Evolutionary conservation across 2,113 vertebrate genomes (phyloP).

Genomic region (Bolborhynchus lineola): DNA sequence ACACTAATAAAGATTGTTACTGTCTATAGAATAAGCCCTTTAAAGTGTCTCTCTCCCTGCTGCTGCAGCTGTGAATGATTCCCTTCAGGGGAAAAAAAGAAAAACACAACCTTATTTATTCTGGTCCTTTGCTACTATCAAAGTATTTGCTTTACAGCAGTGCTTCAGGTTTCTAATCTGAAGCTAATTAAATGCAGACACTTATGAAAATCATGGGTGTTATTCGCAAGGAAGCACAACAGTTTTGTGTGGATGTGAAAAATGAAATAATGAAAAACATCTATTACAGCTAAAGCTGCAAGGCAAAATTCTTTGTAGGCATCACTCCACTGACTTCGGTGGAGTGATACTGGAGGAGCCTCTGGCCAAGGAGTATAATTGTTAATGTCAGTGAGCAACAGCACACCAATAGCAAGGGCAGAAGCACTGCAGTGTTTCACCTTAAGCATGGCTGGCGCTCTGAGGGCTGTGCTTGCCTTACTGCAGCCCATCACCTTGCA

Average conservation of each 20-base stretch:
- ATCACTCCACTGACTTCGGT: not conserved
- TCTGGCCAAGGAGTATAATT: not conserved
- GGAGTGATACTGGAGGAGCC: rapidly evolving
- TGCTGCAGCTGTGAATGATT: not conserved
- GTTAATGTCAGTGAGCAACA: not conserved
- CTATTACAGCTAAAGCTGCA: not conserved
- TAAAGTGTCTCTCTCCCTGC: not conserved
- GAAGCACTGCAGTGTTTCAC: rapidly evolving
- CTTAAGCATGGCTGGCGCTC: rapidly evolving
- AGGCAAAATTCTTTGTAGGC: not conserved
- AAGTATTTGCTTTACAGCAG: constrained; percentile 15
- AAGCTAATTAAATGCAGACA: constrained; percentile 25
- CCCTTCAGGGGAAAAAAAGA: not conserved
- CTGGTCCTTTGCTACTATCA: not conserved
- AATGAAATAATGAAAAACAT: not conserved
- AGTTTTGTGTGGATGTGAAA: not conserved
- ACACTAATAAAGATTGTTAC: not conserved
- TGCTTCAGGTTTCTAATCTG: constrained; percentile 22
- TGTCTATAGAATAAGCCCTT: not conserved
- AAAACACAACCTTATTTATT: not conserved
- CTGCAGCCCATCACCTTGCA: too few species aligned
- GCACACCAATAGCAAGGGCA: not conserved
- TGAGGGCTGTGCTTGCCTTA: not conserved
- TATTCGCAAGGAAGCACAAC: constrained; percentile 5
- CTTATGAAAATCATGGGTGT: not conserved